Conservation (phyloP, 2,113 vertebrate species). For the Ictalurus punctatus region DNA sequence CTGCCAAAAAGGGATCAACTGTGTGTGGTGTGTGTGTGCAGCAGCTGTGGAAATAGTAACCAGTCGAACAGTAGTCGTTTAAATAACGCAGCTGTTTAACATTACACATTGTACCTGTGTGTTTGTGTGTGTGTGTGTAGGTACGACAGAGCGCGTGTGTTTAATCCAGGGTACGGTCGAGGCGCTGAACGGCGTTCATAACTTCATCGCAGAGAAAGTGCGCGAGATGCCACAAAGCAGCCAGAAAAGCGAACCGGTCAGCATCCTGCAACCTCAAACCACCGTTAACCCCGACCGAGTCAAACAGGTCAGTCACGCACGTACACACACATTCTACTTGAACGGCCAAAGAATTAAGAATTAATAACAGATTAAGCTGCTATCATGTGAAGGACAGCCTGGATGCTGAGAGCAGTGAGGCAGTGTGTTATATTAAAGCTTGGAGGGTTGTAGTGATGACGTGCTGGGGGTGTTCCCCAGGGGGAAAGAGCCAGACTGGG, state of each 20-base stretch:
- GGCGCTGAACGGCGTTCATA: conserved; percentile 97
- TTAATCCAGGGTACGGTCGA: conserved; percentile 99
- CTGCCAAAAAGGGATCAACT: conserved; percentile 32
- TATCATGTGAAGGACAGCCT: conserved; percentile 3
- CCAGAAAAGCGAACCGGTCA: conserved; percentile 98
- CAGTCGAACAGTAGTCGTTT: neutral
- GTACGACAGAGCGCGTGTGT: conserved; percentile 97
- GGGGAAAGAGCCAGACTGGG: conserved; percentile 63
- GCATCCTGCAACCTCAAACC: conserved; percentile 98
- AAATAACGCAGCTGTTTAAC: neutral
- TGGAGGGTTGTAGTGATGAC: conserved; percentile 1
- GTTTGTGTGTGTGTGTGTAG: conserved; percentile 66
- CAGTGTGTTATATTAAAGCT: neutral
- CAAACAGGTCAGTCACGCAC: conserved; percentile 87
- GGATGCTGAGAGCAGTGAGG: neutral
- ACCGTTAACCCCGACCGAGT: conserved; percentile 98
- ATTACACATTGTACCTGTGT: neutral
- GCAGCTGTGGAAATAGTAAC: neutral
- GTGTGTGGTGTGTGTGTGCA: conserved; percentile 28
- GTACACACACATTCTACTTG: neutral
- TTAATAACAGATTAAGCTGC: neutral
- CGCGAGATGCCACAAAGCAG: conserved; percentile 99
- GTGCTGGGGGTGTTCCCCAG: conserved; percentile 50
- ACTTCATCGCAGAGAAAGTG: conserved; percentile 99
- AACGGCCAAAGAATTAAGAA: neutral